Conservation (phyloP, 2,888 invertebrate species). For the Yponomeuta cagnagella region DNA sequence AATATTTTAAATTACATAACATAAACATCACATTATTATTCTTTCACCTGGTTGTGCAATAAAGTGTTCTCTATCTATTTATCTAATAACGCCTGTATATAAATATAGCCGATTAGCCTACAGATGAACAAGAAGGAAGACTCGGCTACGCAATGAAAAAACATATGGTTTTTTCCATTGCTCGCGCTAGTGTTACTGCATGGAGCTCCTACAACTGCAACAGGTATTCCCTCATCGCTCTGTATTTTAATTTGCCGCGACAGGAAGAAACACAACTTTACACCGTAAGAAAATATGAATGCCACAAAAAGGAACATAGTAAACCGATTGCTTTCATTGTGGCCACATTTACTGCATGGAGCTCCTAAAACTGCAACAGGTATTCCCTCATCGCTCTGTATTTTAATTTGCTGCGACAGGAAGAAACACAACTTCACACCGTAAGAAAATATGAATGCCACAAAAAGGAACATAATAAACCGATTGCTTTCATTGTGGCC, state of each 20-base stretch:
- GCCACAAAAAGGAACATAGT: neutral
- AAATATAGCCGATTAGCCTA: no score
- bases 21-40: no score
- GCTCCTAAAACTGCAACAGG: no score
- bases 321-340: constrained; percentile 6
- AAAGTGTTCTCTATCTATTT: no score
- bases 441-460: neutral
- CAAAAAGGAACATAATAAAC: neutral
- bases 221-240: neutral
- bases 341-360: neutral
- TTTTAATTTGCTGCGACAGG: neutral
- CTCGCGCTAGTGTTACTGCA: no score
- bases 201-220: no score
- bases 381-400: neutral
- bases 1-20: no score
- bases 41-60: no score
- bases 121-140: no score
- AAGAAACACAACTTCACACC: neutral
- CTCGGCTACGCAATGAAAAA: no score
- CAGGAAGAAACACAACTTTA: neutral
- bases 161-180: no score
- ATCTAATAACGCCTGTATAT: no score
- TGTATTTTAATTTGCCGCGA: neutral
- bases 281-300: neutral
- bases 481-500: constrained; percentile 3